A percentile compares a stretch with the other conserved stretches of the same genome.
Conservation (phyloP, 2,888 invertebrate species). For the Lasioglossum pauxillum region DNA sequence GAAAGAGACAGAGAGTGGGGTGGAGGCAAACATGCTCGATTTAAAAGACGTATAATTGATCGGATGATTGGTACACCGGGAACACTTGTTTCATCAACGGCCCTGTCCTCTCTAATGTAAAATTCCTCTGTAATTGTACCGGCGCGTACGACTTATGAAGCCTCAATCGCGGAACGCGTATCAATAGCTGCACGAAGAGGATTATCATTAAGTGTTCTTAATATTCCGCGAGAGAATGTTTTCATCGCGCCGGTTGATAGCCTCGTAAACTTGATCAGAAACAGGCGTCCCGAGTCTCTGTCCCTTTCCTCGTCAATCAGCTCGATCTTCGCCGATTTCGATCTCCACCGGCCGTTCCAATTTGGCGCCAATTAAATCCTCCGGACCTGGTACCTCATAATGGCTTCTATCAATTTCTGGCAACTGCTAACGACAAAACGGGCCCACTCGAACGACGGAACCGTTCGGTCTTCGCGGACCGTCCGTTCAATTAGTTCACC, state of each 20-base stretch:
- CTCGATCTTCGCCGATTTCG: slow-evolving; percentile 58
- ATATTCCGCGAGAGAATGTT: slow-evolving; percentile 77
- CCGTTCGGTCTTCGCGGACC: slow-evolving; percentile 21
- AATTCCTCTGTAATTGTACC: slow-evolving; percentile 29
- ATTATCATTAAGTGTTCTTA: slow-evolving; percentile 71
- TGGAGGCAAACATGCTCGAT: neutral
- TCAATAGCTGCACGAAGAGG: slow-evolving; percentile 32
- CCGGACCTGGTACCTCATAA: slow-evolving; percentile 34
- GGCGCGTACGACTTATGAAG: slow-evolving; percentile 34
- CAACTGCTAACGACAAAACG: slow-evolving; percentile 64
- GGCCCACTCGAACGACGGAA: slow-evolving; percentile 6
- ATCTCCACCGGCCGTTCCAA: slow-evolving; percentile 71
- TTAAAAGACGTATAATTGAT: neutral
- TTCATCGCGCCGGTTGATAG: slow-evolving; percentile 78
- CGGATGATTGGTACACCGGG: neutral
- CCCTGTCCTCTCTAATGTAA: slow-evolving; percentile 8
- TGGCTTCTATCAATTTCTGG: slow-evolving; percentile 66
- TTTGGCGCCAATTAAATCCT: slow-evolving; percentile 78
- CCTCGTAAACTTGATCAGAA: slow-evolving; percentile 75
- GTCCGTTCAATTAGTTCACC: neutral
- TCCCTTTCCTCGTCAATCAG: slow-evolving; percentile 20
- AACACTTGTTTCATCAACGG: neutral
- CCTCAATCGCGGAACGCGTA: slow-evolving; percentile 62
- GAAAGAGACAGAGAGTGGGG: neutral
- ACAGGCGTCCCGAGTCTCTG: slow-evolving; percentile 27